Evolutionary conservation across 1,140 invertebrate genomes (phyloP).

Genomic region (Cephus cinctus): DNA sequence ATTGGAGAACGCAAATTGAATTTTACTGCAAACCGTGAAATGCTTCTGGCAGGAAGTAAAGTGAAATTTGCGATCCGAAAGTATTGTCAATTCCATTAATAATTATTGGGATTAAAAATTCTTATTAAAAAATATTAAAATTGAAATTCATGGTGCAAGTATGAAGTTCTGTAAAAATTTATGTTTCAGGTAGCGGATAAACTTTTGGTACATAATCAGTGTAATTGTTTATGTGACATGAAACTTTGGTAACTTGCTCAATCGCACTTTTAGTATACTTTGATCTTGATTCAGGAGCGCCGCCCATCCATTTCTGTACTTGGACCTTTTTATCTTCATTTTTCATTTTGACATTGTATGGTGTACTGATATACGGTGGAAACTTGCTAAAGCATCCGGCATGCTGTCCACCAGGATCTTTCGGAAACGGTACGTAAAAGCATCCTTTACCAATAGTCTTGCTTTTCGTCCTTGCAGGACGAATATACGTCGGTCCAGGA

Average conservation of each 20-base stretch:
- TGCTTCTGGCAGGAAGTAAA: slow-evolving; percentile 12
- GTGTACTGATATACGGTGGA: slow-evolving; percentile 25
- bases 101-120: background rate
- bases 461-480: slow-evolving; percentile 13
- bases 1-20: slow-evolving; percentile 11
- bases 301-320: slow-evolving; percentile 19
- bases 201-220: slow-evolving; percentile 28
- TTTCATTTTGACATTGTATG: slow-evolving; percentile 18
- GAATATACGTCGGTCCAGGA: slow-evolving; percentile 26
- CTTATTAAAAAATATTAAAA: background rate
- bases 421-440: slow-evolving; percentile 38
- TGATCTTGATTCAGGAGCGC: slow-evolving; percentile 25
- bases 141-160: too few relatives aligned
- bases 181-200: slow-evolving; percentile 23
- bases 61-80: slow-evolving; percentile 19
- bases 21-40: slow-evolving; percentile 27
- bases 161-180: too few relatives aligned
- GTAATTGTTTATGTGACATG: slow-evolving; percentile 41
- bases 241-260: slow-evolving; percentile 35
- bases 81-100: background rate
- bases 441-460: slow-evolving; percentile 2
- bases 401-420: slow-evolving; percentile 33
- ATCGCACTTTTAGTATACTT: slow-evolving; percentile 44
- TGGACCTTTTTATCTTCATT: slow-evolving; percentile 7
- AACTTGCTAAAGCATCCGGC: slow-evolving; percentile 42